These are phyloP conservation scores for Tenualosa thibaudeaui DNA, from an alignment of 2,797 vertebrate genomes.

Conservation along the genomic window DNA sequence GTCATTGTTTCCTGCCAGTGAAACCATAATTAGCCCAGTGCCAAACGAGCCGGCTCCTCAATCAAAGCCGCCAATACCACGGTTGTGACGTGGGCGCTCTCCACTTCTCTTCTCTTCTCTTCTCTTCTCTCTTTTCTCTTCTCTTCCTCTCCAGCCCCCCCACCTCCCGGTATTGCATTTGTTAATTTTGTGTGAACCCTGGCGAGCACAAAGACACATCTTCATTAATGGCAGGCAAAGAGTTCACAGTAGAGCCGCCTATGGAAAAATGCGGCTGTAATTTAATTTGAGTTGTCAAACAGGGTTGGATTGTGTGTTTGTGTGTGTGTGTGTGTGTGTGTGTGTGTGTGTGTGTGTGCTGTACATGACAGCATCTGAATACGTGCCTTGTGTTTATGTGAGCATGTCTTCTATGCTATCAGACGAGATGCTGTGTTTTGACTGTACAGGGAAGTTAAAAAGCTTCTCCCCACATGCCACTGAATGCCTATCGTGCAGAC, in stretches of 20 bases:
- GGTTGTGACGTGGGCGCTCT: conserved; percentile 35
- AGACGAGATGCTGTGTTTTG: not conserved
- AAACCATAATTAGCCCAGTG: conserved; percentile 45
- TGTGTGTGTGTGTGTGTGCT: conserved; percentile 4
- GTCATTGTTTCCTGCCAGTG: conserved; percentile 44
- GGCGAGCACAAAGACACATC: conserved; percentile 17
- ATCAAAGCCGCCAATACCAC: conserved; percentile 34
- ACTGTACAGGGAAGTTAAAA: conserved; percentile 1
- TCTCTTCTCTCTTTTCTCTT: not conserved
- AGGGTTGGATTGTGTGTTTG: not conserved
- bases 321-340: not conserved
- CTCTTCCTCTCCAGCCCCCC: not conserved
- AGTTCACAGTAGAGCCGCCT: not conserved
- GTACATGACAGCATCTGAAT: not conserved
- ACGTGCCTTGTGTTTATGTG: not conserved
- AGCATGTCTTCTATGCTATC: not conserved
- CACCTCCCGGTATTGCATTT: not conserved
- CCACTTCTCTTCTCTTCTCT: conserved; percentile 35
- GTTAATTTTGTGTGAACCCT: not conserved
- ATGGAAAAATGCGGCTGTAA: conserved; percentile 43
- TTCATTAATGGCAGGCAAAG: conserved; percentile 19
- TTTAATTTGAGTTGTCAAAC: not conserved
- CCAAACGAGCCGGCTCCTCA: conserved; percentile 34
- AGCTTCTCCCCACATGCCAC: not conserved
- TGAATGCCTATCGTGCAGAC: not conserved